A percentile compares a stretch with the other conserved stretches of the same genome.
These are phyloP conservation scores for Netelia virgata DNA, from an alignment of 2,888 invertebrate genomes.

Conservation along the genomic window DNA sequence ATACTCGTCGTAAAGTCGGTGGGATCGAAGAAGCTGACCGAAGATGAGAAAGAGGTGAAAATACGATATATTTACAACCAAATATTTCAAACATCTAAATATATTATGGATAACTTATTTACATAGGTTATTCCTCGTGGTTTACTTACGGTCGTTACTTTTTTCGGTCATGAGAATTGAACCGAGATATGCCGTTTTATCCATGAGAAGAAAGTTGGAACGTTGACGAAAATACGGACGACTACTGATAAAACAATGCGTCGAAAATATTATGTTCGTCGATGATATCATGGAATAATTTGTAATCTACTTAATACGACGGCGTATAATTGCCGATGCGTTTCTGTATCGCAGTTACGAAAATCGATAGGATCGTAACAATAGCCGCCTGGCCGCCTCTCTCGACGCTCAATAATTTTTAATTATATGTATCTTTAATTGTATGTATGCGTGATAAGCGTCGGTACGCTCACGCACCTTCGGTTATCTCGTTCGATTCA, in stretches of 20 bases:
- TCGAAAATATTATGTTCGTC: background rate
- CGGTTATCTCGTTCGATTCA: constrained; percentile 2
- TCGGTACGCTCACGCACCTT: background rate
- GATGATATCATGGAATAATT: constrained; percentile 20
- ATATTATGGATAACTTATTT: background rate
- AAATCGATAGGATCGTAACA: background rate
- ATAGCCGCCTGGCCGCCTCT: background rate
- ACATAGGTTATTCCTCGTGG: background rate
- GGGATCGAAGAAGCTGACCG: background rate
- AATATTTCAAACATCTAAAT: background rate
- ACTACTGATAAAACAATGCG: background rate
- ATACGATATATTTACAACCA: background rate
- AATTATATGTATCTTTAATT: background rate
- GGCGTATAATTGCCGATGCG: background rate
- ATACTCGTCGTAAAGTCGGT: background rate
- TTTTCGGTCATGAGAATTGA: background rate
- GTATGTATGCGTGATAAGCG: background rate
- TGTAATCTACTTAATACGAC: background rate
- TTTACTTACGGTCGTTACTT: background rate
- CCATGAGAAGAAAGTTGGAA: background rate
- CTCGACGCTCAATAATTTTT: background rate
- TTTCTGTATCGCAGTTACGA: background rate
- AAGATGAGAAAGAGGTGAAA: background rate
- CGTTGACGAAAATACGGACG: constrained; percentile 9
- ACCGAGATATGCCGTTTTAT: background rate